phyloP scores from a whole-genome alignment of 2,797 vertebrate genomes.

The Enteromius paludinosus region DNA sequence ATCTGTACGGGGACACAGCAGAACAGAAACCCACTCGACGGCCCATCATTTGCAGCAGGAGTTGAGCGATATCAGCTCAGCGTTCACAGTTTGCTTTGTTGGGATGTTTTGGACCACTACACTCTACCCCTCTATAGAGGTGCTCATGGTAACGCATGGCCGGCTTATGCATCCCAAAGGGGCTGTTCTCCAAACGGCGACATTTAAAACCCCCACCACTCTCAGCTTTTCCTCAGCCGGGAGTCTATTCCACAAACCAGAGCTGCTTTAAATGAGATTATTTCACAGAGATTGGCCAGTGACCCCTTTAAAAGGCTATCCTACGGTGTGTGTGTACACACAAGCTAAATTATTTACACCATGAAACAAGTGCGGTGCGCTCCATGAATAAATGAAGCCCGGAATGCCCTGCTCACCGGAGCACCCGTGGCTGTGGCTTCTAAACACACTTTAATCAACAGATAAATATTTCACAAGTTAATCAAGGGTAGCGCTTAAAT shows the following conservation, averaged over 20 bases:
- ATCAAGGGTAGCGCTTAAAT: conserved; percentile 68
- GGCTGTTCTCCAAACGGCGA: conserved; percentile 55
- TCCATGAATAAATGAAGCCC: conserved; percentile 74
- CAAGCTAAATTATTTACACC: conserved; percentile 74
- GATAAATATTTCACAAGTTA: conserved; percentile 72
- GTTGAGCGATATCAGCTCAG: neutral
- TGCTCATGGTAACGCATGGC: conserved; percentile 49
- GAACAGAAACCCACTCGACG: conserved; percentile 25
- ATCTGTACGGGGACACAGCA: conserved; percentile 30
- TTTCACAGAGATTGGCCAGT: conserved; percentile 71
- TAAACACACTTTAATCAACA: conserved; percentile 71
- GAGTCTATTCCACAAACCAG: conserved; percentile 56
- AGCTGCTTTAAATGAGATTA: conserved; percentile 71
- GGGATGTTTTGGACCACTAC: neutral
- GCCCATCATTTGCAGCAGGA: conserved; percentile 20
- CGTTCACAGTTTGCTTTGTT: neutral
- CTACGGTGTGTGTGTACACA: conserved; percentile 70
- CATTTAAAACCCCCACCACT: conserved; percentile 64
- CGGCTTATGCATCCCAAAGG: conserved; percentile 66
- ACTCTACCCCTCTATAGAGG: neutral
- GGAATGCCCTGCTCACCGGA: conserved; percentile 51
- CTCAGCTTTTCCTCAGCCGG: conserved; percentile 31
- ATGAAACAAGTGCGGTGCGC: conserved; percentile 66
- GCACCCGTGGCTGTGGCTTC: conserved; percentile 55
- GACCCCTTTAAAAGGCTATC: conserved; percentile 75